phyloP scores from a whole-genome alignment of 2,113 vertebrate genomes.

The Sula dactylatra region DNA sequence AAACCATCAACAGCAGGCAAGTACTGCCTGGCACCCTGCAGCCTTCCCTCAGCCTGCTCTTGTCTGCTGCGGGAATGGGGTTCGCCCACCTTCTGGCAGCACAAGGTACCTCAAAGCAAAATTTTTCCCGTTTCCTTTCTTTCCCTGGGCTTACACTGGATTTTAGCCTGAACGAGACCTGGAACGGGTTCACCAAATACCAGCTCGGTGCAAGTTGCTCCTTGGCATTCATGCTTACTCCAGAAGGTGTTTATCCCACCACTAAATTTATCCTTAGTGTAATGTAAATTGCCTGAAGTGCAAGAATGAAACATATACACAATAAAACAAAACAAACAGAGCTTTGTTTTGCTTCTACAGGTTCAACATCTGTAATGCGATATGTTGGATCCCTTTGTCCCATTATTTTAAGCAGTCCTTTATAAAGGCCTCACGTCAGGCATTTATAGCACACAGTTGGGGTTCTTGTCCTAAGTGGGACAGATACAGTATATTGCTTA shows the following conservation, averaged over 20 bases:
- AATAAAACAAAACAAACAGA: not conserved
- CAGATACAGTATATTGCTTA: not conserved
- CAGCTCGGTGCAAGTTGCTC: not conserved
- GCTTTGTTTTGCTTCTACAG: not conserved
- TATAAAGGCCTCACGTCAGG: not conserved
- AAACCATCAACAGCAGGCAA: not conserved
- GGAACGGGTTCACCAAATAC: not conserved
- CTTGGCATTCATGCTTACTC: not conserved
- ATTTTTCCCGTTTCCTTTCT: not conserved
- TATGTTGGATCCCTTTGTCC: not conserved
- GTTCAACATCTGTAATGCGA: not conserved
- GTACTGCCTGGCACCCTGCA: not conserved
- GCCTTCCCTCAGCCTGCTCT: not conserved
- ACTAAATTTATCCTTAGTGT: not conserved
- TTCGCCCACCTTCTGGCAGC: not conserved
- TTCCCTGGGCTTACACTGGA: not conserved
- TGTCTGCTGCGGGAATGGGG: fast-evolving
- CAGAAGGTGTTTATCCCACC: conserved; percentile 7
- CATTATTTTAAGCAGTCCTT: not conserved
- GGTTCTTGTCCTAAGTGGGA: not conserved
- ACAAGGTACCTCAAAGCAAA: not conserved
- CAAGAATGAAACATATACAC: not conserved
- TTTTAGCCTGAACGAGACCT: not conserved
- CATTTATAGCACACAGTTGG: not conserved
- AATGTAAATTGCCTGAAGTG: conserved; percentile 6